These are phyloP conservation scores for sheep (Ovis aries) DNA, from an alignment of 2,113 vertebrate genomes.

Conservation along the genomic window ARS-UI_Ramb_v3.0 NC_056078.1:6956001-6956500, in stretches of 20 bases:
- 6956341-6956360: neutral
- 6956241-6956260: neutral
- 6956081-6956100: neutral
- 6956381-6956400: neutral
- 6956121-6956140: neutral
- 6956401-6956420: neutral
- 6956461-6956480: neutral
- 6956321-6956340: neutral
- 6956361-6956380: neutral
- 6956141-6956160: neutral
- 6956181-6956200: neutral
- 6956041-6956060: fast-evolving
- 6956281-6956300: neutral
- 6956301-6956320: neutral
- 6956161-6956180: neutral
- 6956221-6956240: neutral
- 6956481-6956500: neutral
- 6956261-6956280: neutral
- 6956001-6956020: neutral
- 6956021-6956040: neutral
- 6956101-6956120: neutral
- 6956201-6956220: neutral
- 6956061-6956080: neutral
- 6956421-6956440: neutral
- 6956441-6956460: neutral